Base-by-base conservation (phyloP, 2,113 vertebrate genomes). In the Amazona vittata region DNA sequence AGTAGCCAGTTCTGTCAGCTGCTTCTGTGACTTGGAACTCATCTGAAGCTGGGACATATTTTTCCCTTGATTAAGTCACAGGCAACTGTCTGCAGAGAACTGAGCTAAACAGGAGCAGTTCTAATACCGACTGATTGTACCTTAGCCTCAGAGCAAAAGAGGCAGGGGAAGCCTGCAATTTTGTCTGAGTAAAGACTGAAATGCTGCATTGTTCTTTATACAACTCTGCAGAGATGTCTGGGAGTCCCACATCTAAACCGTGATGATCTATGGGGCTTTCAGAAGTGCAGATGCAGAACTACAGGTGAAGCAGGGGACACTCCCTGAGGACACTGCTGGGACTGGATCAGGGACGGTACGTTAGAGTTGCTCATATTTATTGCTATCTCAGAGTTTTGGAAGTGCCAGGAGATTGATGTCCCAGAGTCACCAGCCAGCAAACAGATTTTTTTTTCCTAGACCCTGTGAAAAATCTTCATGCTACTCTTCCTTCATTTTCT, bases 1-100 rank as follows among this genome's bases (percentile, higher is more conserved):
- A 35, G 68, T 37, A 90, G 68, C 43, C 12, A 25, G 11, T 70
- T 88, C 52, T 86, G 15, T 69, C n/a, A 93, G 82, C 90, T 90
- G 88, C 82, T 83, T n/a, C 79, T 83, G 85, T 78, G 83, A 86
- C 79, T 77, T 90, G 79, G 60, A 96, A 64, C 68, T 76, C 75
- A 29, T 22, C 62, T 80, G 79, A 92, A 60, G 47, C 62, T 75
- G 73, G 46, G 76, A 81, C 17, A 9, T 9, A 39, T 15, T 63
- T 83, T 50, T 70, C 33, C 43, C 67, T 81, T 74, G 33, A 77
- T 83, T 86, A 77, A 90, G 26, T 92, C 88, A 74, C 43, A 81
- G 69, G 26, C 85, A 78, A 7, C 68, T 90, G 50, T 55, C 71
- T 83, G 71, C n/a, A 90, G 47, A 83, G 67, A 78, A 71, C 52